Evolutionary conservation across 2,797 vertebrate genomes (phyloP), one percentile per base, ranked within the genome.

Genomic region (Carapus acus): DNA sequence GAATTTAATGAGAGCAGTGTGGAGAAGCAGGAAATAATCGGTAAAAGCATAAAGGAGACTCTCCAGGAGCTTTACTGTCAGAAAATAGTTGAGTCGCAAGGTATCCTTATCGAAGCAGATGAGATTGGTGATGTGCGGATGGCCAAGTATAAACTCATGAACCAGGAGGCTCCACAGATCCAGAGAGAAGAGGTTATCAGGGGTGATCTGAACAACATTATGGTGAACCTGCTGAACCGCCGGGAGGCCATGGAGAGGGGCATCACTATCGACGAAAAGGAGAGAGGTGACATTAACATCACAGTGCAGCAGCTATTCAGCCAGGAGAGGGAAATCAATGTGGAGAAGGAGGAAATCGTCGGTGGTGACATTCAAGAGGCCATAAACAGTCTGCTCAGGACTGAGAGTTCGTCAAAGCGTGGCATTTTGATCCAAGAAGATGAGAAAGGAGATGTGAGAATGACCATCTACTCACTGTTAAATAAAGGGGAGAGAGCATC

Each of bases 371-470:
- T 96, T 67, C 91, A 92, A 61, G 90, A 93, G 78, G 90, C 93
- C 23, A 91, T 95, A 56, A 92, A 86, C 86, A 93, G 74, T 34
- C 82, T 97, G 16, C 85, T 93, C 6, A 88, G 82, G 36, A 78
- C 73, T 7, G 82, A 92, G 45, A 83, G 79, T 43, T 86, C 88
- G 45, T 79, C 85, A 21, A 95, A 91, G 79, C 88, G 71, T 63
- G 94, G 94, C 39, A 93, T 97, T 79, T 78, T 97, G 61, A 92
- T 97, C 83, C 92, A 97, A 63, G 93, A 93, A 70, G 91, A 92
- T 24, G 93, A 97, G 78, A 94, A 87, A 63, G 94, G 94, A 20
- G 91, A 97, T 31, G 85, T 96, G 63, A 91, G 88, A 71, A 91
- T 97, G 93, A 97, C 93, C 2, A 89, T 97, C 52, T 97, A 96